These are phyloP conservation scores for Prionailurus bengalensis DNA, from an alignment of 2,113 vertebrate genomes.

Conservation along the genomic window DNA sequence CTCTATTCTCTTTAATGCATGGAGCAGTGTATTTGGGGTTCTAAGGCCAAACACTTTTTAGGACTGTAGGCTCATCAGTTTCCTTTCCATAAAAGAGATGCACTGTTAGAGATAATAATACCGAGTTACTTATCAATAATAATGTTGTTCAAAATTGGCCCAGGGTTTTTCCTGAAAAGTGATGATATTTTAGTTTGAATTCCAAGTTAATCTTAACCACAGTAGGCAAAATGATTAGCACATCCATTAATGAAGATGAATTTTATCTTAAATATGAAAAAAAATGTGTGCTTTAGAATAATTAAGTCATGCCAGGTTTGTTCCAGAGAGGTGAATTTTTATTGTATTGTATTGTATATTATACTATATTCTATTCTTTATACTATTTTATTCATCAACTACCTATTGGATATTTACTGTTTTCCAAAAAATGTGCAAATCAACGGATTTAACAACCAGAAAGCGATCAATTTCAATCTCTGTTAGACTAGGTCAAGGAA, in stretches of 20 bases:
- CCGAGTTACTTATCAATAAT: neutral
- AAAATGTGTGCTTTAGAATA: neutral
- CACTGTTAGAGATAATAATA: neutral
- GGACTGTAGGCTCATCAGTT: neutral
- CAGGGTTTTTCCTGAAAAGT: slow-evolving; percentile 11
- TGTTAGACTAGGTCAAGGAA: neutral
- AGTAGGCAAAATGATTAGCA: slow-evolving; percentile 52
- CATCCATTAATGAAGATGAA: neutral
- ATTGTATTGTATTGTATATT: neutral
- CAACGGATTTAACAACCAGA: neutral
- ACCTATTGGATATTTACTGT: neutral
- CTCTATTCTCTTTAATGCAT: neutral
- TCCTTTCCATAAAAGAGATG: neutral
- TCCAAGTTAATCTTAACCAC: neutral
- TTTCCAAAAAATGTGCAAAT: neutral
- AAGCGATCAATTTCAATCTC: neutral
- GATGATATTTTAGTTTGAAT: slow-evolving; percentile 44
- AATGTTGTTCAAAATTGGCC: slow-evolving; percentile 10
- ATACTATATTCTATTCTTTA: slow-evolving; percentile 7
- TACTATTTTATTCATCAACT: slow-evolving; percentile 30
- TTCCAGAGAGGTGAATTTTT: slow-evolving; percentile 27
- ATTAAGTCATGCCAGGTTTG: neutral
- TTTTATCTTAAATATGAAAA: slow-evolving; percentile 42
- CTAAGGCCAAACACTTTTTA: neutral
- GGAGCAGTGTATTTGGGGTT: neutral